Evolutionary conservation across 2,888 invertebrate species (phyloP).

Genomic region (Orgyia antiqua): DNA sequence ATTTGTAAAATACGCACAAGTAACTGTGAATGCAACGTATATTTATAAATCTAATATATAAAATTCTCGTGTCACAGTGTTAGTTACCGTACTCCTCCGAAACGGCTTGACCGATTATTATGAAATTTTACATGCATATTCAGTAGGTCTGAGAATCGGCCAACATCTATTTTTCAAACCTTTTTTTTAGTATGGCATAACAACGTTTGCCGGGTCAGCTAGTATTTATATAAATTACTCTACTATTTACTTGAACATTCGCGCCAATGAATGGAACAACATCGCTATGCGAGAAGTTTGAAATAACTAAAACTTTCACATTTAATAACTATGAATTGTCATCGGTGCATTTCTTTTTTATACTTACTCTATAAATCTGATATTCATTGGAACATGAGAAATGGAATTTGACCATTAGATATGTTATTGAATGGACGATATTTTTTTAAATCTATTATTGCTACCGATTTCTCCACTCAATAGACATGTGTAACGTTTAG

Average conservation of each 20-base stretch:
- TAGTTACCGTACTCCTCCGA: no score
- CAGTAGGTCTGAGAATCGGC: no score
- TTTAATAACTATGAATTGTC: conserved; percentile 17
- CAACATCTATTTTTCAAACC: no score
- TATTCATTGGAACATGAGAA: no score
- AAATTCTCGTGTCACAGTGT: no score
- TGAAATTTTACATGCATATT: no score
- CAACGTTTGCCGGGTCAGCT: no score
- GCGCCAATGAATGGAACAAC: conserved; percentile 22
- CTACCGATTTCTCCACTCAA: conserved; percentile 19
- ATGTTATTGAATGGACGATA: conserved; percentile 4
- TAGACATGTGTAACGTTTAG: no score
- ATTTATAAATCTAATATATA: no score
- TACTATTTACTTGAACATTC: conserved; percentile 38
- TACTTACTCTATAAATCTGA: conserved; percentile 12
- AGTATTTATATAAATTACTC: conserved; percentile 30
- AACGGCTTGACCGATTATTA: no score
- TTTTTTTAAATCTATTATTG: conserved; percentile 13
- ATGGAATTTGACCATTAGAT: conserved; percentile 7
- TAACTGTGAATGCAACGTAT: conserved; percentile 36
- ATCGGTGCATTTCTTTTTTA: conserved; percentile 11
- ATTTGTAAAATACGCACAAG: conserved; percentile 36
- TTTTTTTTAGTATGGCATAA: no score
- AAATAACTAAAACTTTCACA: conserved; percentile 29
- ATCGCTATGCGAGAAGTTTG: conserved; percentile 15